A percentile compares a stretch with the other conserved stretches of the same genome.
Conservation (phyloP, 2,797 vertebrate species). For the Coendou prehensilis region DNA sequence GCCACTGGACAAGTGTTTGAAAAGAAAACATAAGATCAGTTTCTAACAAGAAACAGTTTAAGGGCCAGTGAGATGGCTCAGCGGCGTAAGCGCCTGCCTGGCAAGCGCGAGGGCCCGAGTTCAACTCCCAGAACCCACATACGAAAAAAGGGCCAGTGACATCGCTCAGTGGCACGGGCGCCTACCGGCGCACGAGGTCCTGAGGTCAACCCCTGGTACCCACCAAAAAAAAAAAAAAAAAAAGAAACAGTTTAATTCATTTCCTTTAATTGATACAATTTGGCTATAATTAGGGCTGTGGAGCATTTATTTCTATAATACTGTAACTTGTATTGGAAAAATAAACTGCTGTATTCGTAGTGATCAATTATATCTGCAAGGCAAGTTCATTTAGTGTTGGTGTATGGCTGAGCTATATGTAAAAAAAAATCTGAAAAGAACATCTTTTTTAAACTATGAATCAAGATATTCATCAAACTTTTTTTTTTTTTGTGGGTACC, state of each 20-base stretch:
- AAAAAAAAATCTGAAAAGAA: conserved; percentile 53
- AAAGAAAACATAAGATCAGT: background rate
- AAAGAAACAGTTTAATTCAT: conserved; percentile 54
- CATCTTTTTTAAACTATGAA: conserved; percentile 41
- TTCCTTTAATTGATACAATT: conserved; percentile 15
- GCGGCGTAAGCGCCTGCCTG: too few relatives aligned
- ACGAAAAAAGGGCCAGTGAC: too few relatives aligned
- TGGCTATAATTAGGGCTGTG: background rate
- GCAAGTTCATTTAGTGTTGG: conserved; percentile 38
- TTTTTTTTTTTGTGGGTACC: background rate
- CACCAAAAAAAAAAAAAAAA: too few relatives aligned
- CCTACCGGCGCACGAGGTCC: too few relatives aligned
- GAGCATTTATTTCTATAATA: conserved; percentile 46
- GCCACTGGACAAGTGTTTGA: background rate
- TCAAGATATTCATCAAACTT: conserved; percentile 34
- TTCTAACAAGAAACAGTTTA: too few relatives aligned
- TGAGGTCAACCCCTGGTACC: too few relatives aligned
- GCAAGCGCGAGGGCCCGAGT: too few relatives aligned
- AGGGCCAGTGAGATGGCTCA: too few relatives aligned
- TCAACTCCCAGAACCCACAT: too few relatives aligned
- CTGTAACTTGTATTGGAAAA: background rate
- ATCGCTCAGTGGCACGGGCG: too few relatives aligned
- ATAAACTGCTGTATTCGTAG: conserved; percentile 2
- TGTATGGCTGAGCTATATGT: background rate
- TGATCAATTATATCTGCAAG: background rate